Conservation (phyloP, 2,888 invertebrate genomes). For the Acanthacorydalis orientalis region DNA sequence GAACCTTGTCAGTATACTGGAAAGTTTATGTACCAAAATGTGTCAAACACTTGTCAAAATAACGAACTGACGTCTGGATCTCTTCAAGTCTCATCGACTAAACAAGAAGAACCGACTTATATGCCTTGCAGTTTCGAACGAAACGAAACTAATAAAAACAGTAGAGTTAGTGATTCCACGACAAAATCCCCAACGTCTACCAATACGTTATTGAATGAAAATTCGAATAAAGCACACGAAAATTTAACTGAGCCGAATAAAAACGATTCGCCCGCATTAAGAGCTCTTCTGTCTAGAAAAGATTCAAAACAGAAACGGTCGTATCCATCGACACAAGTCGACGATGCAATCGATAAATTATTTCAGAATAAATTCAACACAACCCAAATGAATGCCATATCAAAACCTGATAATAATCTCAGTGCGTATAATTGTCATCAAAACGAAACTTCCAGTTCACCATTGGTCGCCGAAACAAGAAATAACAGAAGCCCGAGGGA, state of each 20-base stretch:
- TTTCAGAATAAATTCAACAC: too few relatives aligned
- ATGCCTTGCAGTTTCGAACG: too few relatives aligned
- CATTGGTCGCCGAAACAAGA: background rate
- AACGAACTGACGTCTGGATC: background rate
- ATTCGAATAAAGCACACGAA: background rate
- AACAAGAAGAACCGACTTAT: too few relatives aligned
- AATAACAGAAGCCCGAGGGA: slow-evolving; percentile 6
- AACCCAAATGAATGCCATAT: too few relatives aligned
- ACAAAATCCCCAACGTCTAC: background rate
- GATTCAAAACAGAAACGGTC: background rate
- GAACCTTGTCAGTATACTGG: background rate
- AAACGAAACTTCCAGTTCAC: slow-evolving; percentile 1
- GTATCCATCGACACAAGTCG: too few relatives aligned
- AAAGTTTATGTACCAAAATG: slow-evolving; percentile 1
- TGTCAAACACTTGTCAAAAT: background rate
- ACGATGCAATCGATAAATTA: too few relatives aligned
- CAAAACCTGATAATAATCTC: background rate
- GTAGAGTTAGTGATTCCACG: background rate
- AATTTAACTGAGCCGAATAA: slow-evolving; percentile 1
- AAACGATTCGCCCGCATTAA: slow-evolving; percentile 35
- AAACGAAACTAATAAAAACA: too few relatives aligned
- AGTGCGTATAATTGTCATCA: background rate
- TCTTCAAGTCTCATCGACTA: background rate
- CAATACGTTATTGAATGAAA: background rate
- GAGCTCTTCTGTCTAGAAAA: slow-evolving; percentile 36